Conservation (phyloP, 2,113 vertebrate genomes). For the Otolemur garnettii region DNA sequence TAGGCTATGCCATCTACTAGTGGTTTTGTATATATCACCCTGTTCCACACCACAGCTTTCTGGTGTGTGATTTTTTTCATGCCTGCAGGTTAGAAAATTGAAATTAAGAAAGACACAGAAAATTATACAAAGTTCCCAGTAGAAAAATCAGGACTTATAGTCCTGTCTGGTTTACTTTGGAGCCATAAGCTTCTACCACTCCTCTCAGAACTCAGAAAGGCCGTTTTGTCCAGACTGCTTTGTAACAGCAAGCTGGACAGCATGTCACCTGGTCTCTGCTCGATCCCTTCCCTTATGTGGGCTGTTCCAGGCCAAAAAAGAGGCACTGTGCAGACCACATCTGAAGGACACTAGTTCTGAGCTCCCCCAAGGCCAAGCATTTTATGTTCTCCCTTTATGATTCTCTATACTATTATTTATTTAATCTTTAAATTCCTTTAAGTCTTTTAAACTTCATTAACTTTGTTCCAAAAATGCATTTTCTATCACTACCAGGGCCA, state of each 20-base stretch:
- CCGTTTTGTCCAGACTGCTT: background rate
- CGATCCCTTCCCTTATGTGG: background rate
- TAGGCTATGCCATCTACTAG: background rate
- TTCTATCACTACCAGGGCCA: background rate
- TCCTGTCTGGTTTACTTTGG: background rate
- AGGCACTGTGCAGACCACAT: fast-evolving
- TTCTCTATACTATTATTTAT: background rate
- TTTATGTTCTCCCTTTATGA: background rate
- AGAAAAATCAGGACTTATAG: background rate
- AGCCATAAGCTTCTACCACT: background rate
- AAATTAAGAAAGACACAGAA: background rate
- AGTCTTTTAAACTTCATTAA: background rate
- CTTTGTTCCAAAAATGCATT: background rate
- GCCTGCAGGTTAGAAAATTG: background rate
- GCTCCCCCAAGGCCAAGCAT: background rate
- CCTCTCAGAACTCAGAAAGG: background rate
- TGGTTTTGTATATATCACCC: background rate
- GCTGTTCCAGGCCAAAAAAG: background rate
- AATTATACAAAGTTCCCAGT: background rate
- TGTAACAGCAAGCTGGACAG: background rate
- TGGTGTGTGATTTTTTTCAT: background rate
- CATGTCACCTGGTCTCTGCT: background rate
- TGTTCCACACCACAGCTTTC: background rate
- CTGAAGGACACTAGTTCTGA: background rate
- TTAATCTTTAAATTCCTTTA: background rate